These are phyloP conservation scores for Yponomeuta plumbellus DNA, from an alignment of 2,888 invertebrate genomes.

Conservation along the genomic window DNA sequence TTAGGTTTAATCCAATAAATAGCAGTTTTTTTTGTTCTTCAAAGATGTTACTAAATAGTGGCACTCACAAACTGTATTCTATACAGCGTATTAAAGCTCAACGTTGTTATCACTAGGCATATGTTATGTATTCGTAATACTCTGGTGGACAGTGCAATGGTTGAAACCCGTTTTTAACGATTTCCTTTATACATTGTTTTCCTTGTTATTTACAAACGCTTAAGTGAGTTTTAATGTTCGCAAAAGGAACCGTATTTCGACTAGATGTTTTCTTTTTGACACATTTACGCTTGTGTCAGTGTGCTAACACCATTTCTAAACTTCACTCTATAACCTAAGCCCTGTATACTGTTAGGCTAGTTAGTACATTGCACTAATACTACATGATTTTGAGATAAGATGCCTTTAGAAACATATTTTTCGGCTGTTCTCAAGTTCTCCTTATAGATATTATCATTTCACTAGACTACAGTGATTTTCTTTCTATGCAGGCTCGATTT, in stretches of 20 bases:
- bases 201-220: constrained; percentile 25
- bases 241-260: constrained; percentile 18
- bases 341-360: constrained; percentile 8
- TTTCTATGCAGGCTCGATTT: neutral
- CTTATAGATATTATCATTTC: constrained; percentile 34
- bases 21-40: neutral
- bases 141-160: constrained; percentile 58
- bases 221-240: constrained; percentile 18
- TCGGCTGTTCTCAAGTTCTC: constrained; percentile 67
- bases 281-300: neutral
- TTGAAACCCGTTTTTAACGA: constrained; percentile 20
- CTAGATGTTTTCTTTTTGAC: constrained; percentile 27
- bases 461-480: constrained; percentile 20
- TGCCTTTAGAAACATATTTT: constrained; percentile 71
- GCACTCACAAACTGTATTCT: constrained; percentile 44
- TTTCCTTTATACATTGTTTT: constrained; percentile 1
- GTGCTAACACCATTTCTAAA: neutral
- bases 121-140: constrained; percentile 49
- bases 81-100: constrained; percentile 72
- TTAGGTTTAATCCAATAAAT: neutral
- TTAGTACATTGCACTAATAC: constrained; percentile 53
- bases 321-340: neutral
- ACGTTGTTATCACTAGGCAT: constrained; percentile 50
- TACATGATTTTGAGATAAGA: constrained; percentile 68
- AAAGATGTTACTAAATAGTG: constrained; percentile 11